phyloP scores from a whole-genome alignment of 2,888 invertebrate species.

The Argyresthia goedartella region DNA sequence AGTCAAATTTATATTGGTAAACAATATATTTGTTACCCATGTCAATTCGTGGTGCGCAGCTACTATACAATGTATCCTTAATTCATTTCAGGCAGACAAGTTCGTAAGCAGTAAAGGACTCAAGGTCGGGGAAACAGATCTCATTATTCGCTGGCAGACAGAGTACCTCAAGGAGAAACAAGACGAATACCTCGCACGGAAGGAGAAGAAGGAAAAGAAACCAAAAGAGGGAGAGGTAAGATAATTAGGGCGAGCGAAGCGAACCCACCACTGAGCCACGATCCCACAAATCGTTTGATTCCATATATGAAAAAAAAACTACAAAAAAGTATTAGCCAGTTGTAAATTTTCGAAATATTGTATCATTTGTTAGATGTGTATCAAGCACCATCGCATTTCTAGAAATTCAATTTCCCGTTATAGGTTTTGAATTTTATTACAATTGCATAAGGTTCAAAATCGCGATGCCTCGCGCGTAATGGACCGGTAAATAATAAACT shows the following conservation, averaged over 20 bases:
- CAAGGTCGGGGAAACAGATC: slow-evolving; percentile 75
- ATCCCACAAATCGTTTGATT: too few relatives aligned
- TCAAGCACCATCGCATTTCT: too few relatives aligned
- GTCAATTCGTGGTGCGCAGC: background rate
- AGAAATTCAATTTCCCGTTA: too few relatives aligned
- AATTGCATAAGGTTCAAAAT: too few relatives aligned
- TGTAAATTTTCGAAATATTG: background rate
- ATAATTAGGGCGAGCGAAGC: too few relatives aligned
- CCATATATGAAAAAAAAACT: too few relatives aligned
- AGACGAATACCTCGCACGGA: slow-evolving; percentile 73
- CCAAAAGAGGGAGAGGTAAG: slow-evolving; percentile 48
- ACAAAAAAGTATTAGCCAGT: background rate
- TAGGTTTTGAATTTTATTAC: too few relatives aligned
- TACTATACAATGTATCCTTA: background rate
- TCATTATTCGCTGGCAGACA: slow-evolving; percentile 79
- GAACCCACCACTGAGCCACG: too few relatives aligned
- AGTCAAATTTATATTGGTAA: too few relatives aligned
- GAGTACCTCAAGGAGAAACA: slow-evolving; percentile 77
- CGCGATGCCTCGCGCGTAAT: too few relatives aligned
- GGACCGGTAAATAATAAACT: too few relatives aligned
- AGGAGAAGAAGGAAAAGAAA: slow-evolving; percentile 70
- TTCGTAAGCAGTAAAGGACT: slow-evolving; percentile 79
- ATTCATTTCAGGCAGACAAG: slow-evolving; percentile 72
- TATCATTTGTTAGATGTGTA: background rate
- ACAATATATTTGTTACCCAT: too few relatives aligned